A percentile compares a stretch with the other conserved stretches of the same genome.
These are phyloP conservation scores for Marcusenius ussheri DNA, from an alignment of 2,113 vertebrate species.

Conservation along the genomic window DNA sequence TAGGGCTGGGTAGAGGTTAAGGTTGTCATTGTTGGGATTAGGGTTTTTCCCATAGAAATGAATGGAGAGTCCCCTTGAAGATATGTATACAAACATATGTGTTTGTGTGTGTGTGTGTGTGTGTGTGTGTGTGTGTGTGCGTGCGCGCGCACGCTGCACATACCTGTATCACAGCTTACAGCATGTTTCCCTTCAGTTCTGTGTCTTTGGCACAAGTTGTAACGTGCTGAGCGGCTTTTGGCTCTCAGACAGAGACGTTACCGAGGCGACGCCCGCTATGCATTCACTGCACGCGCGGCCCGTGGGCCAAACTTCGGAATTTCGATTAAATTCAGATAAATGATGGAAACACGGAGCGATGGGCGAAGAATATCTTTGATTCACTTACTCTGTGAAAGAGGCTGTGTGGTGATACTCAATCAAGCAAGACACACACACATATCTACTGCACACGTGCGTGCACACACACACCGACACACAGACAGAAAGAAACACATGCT, in stretches of 20 bases:
- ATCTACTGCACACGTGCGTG: not conserved
- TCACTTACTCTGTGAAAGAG: not conserved
- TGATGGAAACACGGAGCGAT: slow-evolving; percentile 1
- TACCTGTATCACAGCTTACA: not conserved
- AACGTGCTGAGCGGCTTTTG: not conserved
- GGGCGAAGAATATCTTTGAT: not conserved
- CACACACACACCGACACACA: slow-evolving; percentile 9
- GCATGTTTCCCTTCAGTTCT: not conserved
- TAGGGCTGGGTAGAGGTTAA: not conserved
- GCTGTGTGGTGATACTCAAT: not conserved
- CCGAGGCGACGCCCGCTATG: not conserved
- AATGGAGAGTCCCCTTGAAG: not conserved
- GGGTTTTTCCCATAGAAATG: not conserved
- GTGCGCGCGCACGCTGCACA: not conserved
- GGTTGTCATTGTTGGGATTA: not conserved
- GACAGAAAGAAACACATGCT: not conserved
- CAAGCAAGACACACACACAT: not conserved
- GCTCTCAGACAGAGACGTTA: not conserved
- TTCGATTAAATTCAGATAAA: slow-evolving; percentile 20
- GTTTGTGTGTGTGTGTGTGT: not conserved
- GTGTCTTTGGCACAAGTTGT: not conserved
- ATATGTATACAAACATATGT: not conserved
- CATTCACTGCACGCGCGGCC: not conserved
- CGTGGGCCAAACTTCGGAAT: not conserved
- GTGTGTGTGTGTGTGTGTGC: not conserved